These are phyloP conservation scores for Prochilodus magdalenae DNA, from an alignment of 2,113 vertebrate genomes.

Conservation along the genomic window DNA sequence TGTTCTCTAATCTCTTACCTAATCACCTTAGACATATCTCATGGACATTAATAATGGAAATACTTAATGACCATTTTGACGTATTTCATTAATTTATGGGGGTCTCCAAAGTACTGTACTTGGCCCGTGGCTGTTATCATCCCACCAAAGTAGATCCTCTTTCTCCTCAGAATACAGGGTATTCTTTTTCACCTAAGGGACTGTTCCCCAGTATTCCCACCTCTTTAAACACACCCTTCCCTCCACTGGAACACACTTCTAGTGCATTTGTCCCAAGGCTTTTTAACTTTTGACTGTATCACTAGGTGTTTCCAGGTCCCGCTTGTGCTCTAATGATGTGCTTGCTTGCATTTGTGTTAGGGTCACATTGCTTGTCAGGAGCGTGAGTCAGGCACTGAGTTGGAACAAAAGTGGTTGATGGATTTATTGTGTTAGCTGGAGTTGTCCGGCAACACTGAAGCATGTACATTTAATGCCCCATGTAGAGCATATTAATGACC, in stretches of 20 bases:
- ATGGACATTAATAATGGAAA: no score
- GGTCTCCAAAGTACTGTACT: no score
- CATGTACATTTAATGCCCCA: slow-evolving; percentile 55
- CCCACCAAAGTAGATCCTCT: not conserved
- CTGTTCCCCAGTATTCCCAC: no score
- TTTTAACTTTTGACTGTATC: slow-evolving; percentile 4
- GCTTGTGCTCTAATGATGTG: not conserved
- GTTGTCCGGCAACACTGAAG: slow-evolving; percentile 54
- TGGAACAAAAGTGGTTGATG: slow-evolving; percentile 38
- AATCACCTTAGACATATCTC: no score
- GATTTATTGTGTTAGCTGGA: slow-evolving; percentile 49
- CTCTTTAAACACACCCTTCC: no score
- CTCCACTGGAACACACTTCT: no score
- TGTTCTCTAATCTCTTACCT: no score
- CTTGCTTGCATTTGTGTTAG: slow-evolving; percentile 3
- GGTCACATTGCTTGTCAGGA: slow-evolving; percentile 17
- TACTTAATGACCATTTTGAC: no score
- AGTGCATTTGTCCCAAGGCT: not conserved
- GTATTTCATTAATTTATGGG: no score
- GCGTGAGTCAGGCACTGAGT: slow-evolving; percentile 34
- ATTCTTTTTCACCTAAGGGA: no score
- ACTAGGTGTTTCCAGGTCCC: slow-evolving; percentile 3
- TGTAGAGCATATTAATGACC: slow-evolving; percentile 56
- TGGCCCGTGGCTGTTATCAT: not conserved
- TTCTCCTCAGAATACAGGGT: not conserved